A percentile compares a stretch with the other conserved stretches of the same genome.
Evolutionary conservation across 2,888 invertebrate species (phyloP).

Genomic region (Parnassius orleans): DNA sequence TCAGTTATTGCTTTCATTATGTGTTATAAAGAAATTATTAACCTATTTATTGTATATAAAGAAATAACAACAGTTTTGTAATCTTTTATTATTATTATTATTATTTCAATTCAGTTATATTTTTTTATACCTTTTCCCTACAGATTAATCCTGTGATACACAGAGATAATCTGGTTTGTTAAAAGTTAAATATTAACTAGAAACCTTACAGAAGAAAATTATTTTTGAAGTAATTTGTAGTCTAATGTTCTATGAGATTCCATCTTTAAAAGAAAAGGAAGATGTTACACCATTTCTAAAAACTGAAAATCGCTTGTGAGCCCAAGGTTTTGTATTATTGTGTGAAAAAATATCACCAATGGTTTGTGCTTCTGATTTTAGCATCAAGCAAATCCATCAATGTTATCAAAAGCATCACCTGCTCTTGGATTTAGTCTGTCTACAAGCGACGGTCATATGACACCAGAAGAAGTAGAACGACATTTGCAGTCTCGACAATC

Average conservation of each 20-base stretch:
- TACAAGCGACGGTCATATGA: constrained; percentile 89
- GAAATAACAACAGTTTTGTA: constrained; percentile 20
- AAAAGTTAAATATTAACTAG: too few species aligned
- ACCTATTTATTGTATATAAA: constrained; percentile 24
- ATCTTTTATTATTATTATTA: constrained; percentile 19
- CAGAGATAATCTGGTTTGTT: too few species aligned
- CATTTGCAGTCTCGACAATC: constrained; percentile 92
- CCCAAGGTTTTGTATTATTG: neutral
- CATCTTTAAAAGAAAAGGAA: too few species aligned
- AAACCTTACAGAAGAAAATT: too few species aligned
- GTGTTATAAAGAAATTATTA: constrained; percentile 24
- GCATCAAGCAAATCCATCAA: constrained; percentile 75
- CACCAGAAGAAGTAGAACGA: constrained; percentile 94
- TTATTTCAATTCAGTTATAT: constrained; percentile 14
- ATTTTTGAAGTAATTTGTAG: too few species aligned
- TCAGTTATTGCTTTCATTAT: constrained; percentile 25
- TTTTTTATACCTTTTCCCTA: constrained; percentile 8
- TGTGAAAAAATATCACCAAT: neutral
- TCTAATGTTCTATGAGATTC: too few species aligned
- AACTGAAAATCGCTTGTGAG: too few species aligned
- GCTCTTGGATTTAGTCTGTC: constrained; percentile 62
- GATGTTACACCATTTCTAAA: too few species aligned
- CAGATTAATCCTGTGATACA: too few species aligned
- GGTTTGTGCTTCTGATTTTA: constrained; percentile 45
- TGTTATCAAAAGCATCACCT: constrained; percentile 80